Conservation (phyloP, 2,113 vertebrate genomes). For the Brienomyrus brachyistius region DNA sequence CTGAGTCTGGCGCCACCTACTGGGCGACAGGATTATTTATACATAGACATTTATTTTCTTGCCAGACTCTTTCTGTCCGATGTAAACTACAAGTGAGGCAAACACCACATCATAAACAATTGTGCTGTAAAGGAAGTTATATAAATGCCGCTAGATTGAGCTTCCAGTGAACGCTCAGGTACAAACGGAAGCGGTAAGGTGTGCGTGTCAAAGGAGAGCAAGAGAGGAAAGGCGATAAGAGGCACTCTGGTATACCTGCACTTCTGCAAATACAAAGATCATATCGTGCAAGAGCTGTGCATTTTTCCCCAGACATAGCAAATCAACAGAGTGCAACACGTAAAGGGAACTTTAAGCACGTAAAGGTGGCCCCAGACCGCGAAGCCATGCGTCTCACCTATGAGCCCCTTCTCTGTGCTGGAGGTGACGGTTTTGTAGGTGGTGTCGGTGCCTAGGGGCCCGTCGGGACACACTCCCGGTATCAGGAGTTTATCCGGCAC, state of each 20-base stretch:
- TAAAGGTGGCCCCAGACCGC: not conserved
- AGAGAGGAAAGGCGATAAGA: not conserved
- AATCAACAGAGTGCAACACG: not conserved
- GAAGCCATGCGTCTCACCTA: conserved; percentile 65
- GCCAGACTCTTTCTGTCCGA: not conserved
- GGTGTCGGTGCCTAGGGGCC: conserved; percentile 61
- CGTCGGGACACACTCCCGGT: conserved; percentile 55
- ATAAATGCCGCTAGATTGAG: not conserved
- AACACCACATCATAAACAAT: not conserved
- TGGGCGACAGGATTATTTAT: not conserved
- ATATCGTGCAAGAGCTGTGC: not conserved
- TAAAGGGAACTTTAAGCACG: not conserved
- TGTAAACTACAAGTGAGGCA: not conserved
- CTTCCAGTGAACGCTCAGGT: not conserved
- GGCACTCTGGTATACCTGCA: not conserved
- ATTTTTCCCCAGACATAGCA: not conserved
- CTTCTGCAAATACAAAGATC: not conserved
- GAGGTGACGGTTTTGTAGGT: conserved; percentile 91
- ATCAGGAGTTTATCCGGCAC: conserved; percentile 51
- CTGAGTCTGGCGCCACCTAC: not conserved
- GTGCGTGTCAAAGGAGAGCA: not conserved
- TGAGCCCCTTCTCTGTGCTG: conserved; percentile 91
- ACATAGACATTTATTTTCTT: not conserved
- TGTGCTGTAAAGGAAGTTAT: not conserved
- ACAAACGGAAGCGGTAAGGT: no score